Evolutionary conservation across 2,888 invertebrate species (phyloP).

Genomic region (Synergus gifuensis): DNA sequence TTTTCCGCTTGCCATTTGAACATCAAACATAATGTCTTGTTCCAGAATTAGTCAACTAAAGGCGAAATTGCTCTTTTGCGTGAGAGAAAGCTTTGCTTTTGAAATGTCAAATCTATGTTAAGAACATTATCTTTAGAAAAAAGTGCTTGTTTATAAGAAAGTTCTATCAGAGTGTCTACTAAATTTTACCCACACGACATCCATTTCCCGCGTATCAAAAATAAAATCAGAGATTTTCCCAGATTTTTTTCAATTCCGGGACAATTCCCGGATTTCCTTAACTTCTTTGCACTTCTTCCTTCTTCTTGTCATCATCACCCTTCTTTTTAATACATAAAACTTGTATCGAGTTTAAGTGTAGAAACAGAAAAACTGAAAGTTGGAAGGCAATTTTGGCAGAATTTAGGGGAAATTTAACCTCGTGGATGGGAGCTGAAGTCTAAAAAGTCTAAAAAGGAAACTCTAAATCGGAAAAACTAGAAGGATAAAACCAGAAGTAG

Average conservation of each 20-base stretch:
- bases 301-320: too few species aligned
- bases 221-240: too few species aligned
- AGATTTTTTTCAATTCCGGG: too few species aligned
- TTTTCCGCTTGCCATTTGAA: conserved; percentile 4
- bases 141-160: not conserved
- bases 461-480: not conserved
- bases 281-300: too few species aligned
- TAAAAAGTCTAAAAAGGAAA: not conserved
- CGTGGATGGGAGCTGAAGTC: not conserved
- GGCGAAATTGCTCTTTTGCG: not conserved
- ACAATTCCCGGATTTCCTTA: too few species aligned
- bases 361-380: too few species aligned
- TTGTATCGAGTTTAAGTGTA: too few species aligned
- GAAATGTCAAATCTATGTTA: not conserved
- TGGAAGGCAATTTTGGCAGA: too few species aligned
- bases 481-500: not conserved
- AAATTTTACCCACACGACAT: too few species aligned
- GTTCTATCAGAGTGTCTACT: not conserved
- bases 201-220: too few species aligned
- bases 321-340: too few species aligned
- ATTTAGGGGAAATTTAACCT: not conserved
- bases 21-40: conserved; percentile 15
- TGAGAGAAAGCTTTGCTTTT: conserved; percentile 2
- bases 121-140: not conserved
- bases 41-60: conserved; percentile 7